phyloP scores from a whole-genome alignment of 2,888 invertebrate genomes.

The Camptogramma bilineatum region DNA sequence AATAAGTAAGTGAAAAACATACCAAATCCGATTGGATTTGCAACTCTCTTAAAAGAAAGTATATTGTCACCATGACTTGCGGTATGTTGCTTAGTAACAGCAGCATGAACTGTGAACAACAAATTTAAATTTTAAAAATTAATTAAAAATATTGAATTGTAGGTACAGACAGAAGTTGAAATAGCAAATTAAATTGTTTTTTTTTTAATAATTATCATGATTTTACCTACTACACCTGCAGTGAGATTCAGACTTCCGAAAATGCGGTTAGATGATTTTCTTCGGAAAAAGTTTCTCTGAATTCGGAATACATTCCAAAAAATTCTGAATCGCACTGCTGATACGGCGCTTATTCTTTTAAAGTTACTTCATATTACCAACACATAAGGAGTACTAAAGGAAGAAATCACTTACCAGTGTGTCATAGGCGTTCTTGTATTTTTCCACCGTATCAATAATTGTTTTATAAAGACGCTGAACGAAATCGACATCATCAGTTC shows the following conservation, averaged over 20 bases:
- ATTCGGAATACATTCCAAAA: too few relatives aligned
- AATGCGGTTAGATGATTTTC: too few relatives aligned
- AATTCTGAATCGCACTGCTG: too few relatives aligned
- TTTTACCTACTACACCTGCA: too few relatives aligned
- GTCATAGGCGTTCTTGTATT: conserved; percentile 15
- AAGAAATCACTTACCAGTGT: conserved; percentile 8
- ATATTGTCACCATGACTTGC: neutral
- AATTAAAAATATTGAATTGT: neutral
- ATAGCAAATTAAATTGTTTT: too few relatives aligned
- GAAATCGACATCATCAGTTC: neutral
- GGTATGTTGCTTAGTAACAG: neutral
- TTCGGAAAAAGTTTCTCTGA: too few relatives aligned
- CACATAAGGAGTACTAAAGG: neutral
- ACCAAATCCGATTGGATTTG: neutral
- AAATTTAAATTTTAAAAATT: too few relatives aligned
- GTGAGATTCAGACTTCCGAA: too few relatives aligned
- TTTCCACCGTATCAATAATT: conserved; percentile 19
- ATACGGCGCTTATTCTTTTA: too few relatives aligned
- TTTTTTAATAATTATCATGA: too few relatives aligned
- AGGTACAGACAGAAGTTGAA: too few relatives aligned
- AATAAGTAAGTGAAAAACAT: neutral
- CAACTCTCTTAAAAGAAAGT: neutral
- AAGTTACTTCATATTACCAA: too few relatives aligned
- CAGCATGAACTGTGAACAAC: neutral
- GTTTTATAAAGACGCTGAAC: conserved; percentile 18